These are phyloP conservation scores for Cladorhizidae sp. DNA, from an alignment of 37 sponge, comb jelly and placozoan genomes.

Conservation along the genomic window DNA sequence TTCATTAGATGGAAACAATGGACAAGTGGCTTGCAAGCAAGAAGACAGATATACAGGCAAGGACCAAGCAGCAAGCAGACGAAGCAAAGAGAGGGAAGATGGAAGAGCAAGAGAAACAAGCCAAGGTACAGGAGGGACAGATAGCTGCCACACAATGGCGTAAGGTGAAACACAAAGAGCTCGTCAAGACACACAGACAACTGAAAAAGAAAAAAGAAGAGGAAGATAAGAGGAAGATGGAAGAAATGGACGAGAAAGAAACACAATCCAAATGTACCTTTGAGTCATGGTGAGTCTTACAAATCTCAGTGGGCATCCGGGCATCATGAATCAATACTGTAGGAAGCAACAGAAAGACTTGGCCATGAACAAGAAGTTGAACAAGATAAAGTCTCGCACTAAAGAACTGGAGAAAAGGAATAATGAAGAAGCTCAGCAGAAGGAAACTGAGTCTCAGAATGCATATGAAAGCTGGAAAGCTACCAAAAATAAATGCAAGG, in stretches of 20 bases:
- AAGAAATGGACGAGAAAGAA: constrained; percentile 7
- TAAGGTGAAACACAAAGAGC: constrained; percentile 4
- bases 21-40: constrained; percentile 26
- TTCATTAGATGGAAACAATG: constrained; percentile 14
- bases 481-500: constrained; percentile 25
- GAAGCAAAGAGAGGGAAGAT: constrained; percentile 9
- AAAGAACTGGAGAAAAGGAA: not conserved
- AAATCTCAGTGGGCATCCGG: not conserved
- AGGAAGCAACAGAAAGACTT: constrained; percentile 20
- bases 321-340: not conserved
- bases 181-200: constrained; percentile 11
- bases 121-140: constrained; percentile 17
- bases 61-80: not conserved
- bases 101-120: constrained; percentile 5
- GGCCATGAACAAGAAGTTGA: constrained; percentile 7
- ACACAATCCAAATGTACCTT: constrained; percentile 6
- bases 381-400: not conserved
- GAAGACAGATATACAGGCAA: constrained; percentile 20
- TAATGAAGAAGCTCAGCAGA: constrained; percentile 3
- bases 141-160: not conserved
- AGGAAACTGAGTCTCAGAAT: constrained; percentile 15
- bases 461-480: constrained; percentile 56
- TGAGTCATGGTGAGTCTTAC: constrained; percentile 17
- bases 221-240: constrained; percentile 7
- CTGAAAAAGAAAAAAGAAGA: constrained; percentile 16